Base-by-base conservation (phyloP, 2,113 vertebrate genomes). In the Elachura formosa region DNA sequence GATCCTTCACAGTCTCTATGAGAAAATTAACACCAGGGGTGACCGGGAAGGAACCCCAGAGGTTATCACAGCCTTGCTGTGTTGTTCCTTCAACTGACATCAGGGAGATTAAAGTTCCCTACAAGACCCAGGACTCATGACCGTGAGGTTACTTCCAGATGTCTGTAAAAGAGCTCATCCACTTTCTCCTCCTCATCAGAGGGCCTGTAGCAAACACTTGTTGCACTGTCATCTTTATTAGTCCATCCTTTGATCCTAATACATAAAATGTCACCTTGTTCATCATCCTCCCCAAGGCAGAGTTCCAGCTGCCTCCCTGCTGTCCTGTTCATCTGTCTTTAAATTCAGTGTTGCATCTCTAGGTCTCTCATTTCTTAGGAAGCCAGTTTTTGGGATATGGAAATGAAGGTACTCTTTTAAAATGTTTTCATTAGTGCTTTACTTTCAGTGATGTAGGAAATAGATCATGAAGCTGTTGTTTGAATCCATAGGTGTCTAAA, bases 381-480 rank as follows among this genome's bases (percentile, higher is more conserved):
- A 84, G n/a, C 5, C 17, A 74, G 24, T 4, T 23, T 56, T 38
- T 40, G 18, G 54, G 58, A 79, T 92, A 68, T 4, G 5, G 41
- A 66, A 61, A 54, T 49, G 20, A 7, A n/a, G 13, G 43, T 40
- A 6, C 11, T 40, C 80, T 71, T 62, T 36, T 19, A 31, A 91
- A 90, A 63, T 22, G 5, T 58, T 84, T 13, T 11, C 7, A 7
- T 45, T 12, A 6, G 19, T 46, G 6, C 22, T 54, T 69, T 61
- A 18, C 29, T 68, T 11, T 8, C 24, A 54, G 12, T 31, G 36
- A 43, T 38, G 15, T 7, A 26, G 46, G 41, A 63, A 62, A 46
- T 19, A 0, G 0, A 12, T 33, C 25, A 34, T 22, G 19, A 87
- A 77, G 31, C 7, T 46, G 29, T 31, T 34, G 3, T 72, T 55